Percentiles rank a stretch among this genome's conserved stretches.
phyloP scores from a whole-genome alignment of 2,797 vertebrate species.

The Enteromius mattozi region DNA sequence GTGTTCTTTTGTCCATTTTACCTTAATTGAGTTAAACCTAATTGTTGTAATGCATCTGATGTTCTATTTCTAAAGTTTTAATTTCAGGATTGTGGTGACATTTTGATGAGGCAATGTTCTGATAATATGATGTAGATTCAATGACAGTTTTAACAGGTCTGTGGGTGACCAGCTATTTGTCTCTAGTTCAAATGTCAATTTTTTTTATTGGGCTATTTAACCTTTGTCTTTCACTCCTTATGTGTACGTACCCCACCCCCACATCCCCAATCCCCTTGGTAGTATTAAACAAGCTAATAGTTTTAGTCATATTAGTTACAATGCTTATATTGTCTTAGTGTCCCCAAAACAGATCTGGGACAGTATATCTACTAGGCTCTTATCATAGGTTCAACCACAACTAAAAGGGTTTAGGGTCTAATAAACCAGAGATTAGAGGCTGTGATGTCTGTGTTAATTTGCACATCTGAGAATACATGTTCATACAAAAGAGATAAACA shows the following conservation, averaged over 20 bases:
- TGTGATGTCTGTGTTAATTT: conserved; percentile 17
- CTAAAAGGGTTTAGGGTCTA: conserved; percentile 1
- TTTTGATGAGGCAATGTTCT: neutral
- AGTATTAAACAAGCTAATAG: conserved; percentile 45
- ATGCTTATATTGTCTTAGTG: conserved; percentile 56
- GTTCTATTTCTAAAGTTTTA: neutral
- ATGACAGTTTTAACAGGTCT: neutral
- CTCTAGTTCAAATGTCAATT: neutral
- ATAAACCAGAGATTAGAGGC: conserved; percentile 5
- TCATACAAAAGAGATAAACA: neutral
- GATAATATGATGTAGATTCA: neutral
- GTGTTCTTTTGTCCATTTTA: neutral
- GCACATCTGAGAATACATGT: conserved; percentile 5
- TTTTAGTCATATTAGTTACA: conserved; percentile 52
- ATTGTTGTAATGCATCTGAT: neutral
- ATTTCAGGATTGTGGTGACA: neutral
- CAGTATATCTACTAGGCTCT: neutral
- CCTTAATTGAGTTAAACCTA: conserved; percentile 10
- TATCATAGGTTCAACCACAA: conserved; percentile 10
- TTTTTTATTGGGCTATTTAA: neutral
- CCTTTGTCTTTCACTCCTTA: neutral
- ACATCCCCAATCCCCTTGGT: neutral
- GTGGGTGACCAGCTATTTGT: neutral
- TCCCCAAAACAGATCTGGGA: conserved; percentile 15
- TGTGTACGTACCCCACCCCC: neutral